phyloP scores from a whole-genome alignment of 2,113 vertebrate genomes.

The Oceanites oceanicus region DNA sequence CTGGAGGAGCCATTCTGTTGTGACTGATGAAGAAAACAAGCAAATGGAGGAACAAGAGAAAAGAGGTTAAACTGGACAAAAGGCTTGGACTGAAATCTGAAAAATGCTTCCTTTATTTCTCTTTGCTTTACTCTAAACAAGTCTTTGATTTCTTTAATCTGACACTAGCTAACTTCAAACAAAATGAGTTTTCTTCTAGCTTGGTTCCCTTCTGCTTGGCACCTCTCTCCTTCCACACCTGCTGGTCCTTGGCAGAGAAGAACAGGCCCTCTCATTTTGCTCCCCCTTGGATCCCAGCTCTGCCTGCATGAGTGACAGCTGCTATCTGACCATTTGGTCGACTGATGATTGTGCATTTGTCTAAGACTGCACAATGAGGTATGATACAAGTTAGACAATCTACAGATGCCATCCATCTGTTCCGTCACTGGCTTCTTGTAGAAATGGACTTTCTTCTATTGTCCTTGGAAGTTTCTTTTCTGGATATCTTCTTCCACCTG shows the following conservation, averaged over 20 bases:
- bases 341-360: background rate
- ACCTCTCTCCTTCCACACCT: conserved; percentile 32
- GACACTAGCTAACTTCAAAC: conserved; percentile 58
- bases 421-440: background rate
- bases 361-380: background rate
- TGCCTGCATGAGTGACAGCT: conserved; percentile 51
- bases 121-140: conserved; percentile 37
- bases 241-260: conserved; percentile 60
- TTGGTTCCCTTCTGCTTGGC: conserved; percentile 64
- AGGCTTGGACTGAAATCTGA: conserved; percentile 59
- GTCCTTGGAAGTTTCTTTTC: background rate
- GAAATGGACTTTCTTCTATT: background rate
- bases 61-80: conserved; percentile 61
- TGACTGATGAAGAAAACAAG: conserved; percentile 22
- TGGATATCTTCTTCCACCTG: background rate
- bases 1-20: conserved; percentile 23
- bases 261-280: background rate
- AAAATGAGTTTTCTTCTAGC: conserved; percentile 58
- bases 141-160: conserved; percentile 65
- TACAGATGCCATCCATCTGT: conserved; percentile 54
- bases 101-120: conserved; percentile 13
- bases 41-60: background rate
- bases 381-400: background rate
- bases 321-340: conserved; percentile 26
- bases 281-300: conserved; percentile 34